phyloP scores from a whole-genome alignment of 2,113 vertebrate genomes.

The human (Homo sapiens) region GRCh38 chr11:66007501-66008000 shows the following conservation, averaged over 20 bases:
- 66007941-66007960: neutral
- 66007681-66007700: neutral
- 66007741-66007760: neutral
- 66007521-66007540: neutral
- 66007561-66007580: neutral
- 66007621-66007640: neutral
- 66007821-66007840: neutral
- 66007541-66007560: neutral
- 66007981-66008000: too few relatives aligned
- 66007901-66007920: neutral
- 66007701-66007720: neutral
- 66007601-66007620: neutral
- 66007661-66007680: neutral
- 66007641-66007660: neutral
- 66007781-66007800: neutral
- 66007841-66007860: neutral
- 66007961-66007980: neutral
- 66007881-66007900: neutral
- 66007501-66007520: rapidly evolving
- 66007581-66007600: neutral
- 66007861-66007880: neutral
- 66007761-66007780: neutral
- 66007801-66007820: neutral
- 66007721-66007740: neutral
- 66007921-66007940: neutral